Base-by-base conservation (phyloP, 2,113 vertebrate species). In the Eurypyga helias region DNA sequence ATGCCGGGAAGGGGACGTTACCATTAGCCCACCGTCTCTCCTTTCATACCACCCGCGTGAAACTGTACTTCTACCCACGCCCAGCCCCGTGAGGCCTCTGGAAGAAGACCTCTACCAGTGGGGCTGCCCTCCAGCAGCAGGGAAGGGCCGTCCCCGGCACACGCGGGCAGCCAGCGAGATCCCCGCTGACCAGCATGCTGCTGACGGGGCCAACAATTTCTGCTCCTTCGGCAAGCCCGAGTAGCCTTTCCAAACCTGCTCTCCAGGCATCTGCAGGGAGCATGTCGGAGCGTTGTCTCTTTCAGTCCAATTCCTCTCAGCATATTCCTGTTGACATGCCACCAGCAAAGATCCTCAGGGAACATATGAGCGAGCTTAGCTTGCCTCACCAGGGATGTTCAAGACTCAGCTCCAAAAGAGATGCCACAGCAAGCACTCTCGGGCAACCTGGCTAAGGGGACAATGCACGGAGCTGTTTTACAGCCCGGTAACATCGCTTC, bases 301-400 rank as follows among this genome's bases (percentile, higher is more conserved):
- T 91, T 67, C 83, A 93, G 87, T 5, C 24, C 11, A 95, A 93
- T 62, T 95, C 92, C 83, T 94, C 87, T 96, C 94, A 73, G 84
- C 0, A 0, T 86, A 96, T 91, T 96, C 49, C 95, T 95, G 92
- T 84, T 96, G 95, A 95, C 94, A 48, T 61, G 80, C 96, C 97
- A 97, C 95, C 94, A 95, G 95, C 94, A 92, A 90, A 90, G 93
- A 85, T 89, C 96, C 96, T 95, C 45, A 5, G 96, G 96, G 95
- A 96, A 83, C 51, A 6, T 52, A 96, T 91, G 61, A 55, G 72
- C 94, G 85, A 96, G 55, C 93, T 97, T 81, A 93, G 87, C 87
- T 90, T 83, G 83, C 95, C 94, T 90, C 96, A 94, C 82, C n/a
- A 94, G 96, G 96, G 94, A 92, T 5, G 0, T 78, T 87, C n/a